phyloP scores from a whole-genome alignment of 2,888 invertebrate species.

The Dryobotodes eremita region DNA sequence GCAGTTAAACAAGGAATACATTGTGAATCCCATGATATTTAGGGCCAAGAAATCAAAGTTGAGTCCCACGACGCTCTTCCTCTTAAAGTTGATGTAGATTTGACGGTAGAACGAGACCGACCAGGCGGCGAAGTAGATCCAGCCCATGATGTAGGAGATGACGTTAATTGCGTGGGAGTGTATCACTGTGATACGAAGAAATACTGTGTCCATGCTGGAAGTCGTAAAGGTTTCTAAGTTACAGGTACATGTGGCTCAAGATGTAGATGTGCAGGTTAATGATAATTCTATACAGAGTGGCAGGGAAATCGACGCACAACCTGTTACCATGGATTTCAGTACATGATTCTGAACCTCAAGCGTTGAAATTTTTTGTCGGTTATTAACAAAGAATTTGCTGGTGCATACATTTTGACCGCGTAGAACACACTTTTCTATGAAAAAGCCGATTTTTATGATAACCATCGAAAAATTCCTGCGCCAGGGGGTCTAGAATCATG shows the following conservation, averaged over 20 bases:
- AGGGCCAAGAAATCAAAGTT: conserved; percentile 98
- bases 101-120: conserved; percentile 99
- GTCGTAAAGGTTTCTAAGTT: conserved; percentile 16
- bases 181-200: conserved; percentile 94
- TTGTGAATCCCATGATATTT: conserved; percentile 97
- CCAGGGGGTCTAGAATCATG: too few relatives aligned
- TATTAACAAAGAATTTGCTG: too few relatives aligned
- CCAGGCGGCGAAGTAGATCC: conserved; percentile 99
- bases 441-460: too few relatives aligned
- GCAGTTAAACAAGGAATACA: conserved; percentile 98
- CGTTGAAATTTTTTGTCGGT: too few relatives aligned
- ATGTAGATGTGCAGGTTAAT: not conserved
- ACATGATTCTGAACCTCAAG: too few relatives aligned
- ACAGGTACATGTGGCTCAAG: not conserved
- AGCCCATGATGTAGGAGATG: conserved; percentile 96
- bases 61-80: conserved; percentile 98
- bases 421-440: too few relatives aligned
- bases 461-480: too few relatives aligned
- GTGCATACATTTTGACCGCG: too few relatives aligned
- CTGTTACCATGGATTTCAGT: too few relatives aligned
- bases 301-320: too few relatives aligned
- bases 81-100: conserved; percentile 96
- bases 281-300: not conserved
- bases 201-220: conserved; percentile 93
- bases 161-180: conserved; percentile 93